Evolutionary conservation across 2,113 vertebrate species (phyloP), one percentile per base, ranked within the genome.

Genomic region (Odontesthes bonariensis): DNA sequence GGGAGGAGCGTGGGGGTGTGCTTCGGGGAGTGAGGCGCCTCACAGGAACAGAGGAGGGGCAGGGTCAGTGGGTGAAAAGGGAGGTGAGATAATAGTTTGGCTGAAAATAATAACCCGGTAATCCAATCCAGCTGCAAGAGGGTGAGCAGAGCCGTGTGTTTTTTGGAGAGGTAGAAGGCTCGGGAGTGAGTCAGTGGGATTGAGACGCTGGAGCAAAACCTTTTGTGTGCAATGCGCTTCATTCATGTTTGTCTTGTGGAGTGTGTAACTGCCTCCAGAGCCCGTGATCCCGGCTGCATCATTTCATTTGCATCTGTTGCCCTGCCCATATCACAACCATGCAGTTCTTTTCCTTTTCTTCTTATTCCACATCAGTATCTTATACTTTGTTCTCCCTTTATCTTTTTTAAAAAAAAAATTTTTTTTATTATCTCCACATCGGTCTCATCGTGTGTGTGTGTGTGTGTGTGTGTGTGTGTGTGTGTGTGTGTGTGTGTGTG

Each of bases 61-160:
- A 69, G 88, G 92, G 89, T 89, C 89, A 89, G 79, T 49, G 81
- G 89, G 88, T 91, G 85, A 89, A n/a, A 75, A 79, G 84, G 82
- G 88, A 91, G 90, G 90, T 91, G 90, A 91, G 91, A 91, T 91
- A 92, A 92, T 92, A 91, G 80, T 90, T 92, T 88, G 91, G 92
- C 87, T 35, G 69, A 83, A 85, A 86, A 88, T 84, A 89, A 91
- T 85, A 84, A 86, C 63, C 78, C 63, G 62, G 76, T 92, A 93
- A 93, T 93, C 81, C 78, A 90, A 79, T 89, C 88, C 92, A 92
- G 90, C 91, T 92, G 92, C 55, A 72, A 33, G 53, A 81, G 75
- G 82, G 85, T 69, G 87, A 81, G 77, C 64, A 2, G 69, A 80
- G 64, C 3, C 8, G 35, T 31, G 69, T 49, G 69, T 61, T 32